Evolutionary conservation across 2,113 vertebrate genomes (phyloP).

Genomic region (Lanius ludovicianus): DNA sequence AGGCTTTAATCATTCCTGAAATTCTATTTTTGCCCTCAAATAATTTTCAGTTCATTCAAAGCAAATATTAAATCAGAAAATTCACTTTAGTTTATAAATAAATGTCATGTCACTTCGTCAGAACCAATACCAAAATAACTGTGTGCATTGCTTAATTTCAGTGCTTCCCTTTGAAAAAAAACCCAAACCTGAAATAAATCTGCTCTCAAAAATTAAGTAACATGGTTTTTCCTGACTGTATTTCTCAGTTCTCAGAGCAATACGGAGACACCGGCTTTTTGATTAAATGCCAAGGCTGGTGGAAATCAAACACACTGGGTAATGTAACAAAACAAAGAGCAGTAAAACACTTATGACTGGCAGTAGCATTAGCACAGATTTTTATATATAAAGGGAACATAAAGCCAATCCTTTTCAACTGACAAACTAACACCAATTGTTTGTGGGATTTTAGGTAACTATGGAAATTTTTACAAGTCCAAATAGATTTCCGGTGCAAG

Average conservation of each 20-base stretch:
- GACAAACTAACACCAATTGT: not conserved
- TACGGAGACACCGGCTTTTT: conserved; percentile 31
- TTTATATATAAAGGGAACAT: not conserved
- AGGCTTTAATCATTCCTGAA: not conserved
- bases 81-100: conserved; percentile 6
- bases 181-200: not conserved
- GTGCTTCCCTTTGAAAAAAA: not conserved
- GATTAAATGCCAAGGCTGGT: conserved; percentile 18
- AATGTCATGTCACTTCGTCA: not conserved
- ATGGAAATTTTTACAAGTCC: not conserved
- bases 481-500: not conserved
- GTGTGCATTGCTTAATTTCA: not conserved
- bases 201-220: conserved; percentile 18
- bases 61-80: not conserved
- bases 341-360: not conserved
- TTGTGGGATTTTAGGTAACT: not conserved
- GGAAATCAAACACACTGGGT: conserved; percentile 2
- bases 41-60: not conserved
- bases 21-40: not conserved
- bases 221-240: conserved; percentile 11
- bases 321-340: conserved; percentile 28
- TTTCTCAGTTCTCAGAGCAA: conserved; percentile 41
- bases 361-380: not conserved
- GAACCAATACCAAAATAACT: not conserved
- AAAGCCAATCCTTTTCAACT: not conserved